Evolutionary conservation across 2,113 vertebrate genomes (phyloP), one percentile per base, ranked within the genome.

Genomic region (Phodopus roborovskii): DNA sequence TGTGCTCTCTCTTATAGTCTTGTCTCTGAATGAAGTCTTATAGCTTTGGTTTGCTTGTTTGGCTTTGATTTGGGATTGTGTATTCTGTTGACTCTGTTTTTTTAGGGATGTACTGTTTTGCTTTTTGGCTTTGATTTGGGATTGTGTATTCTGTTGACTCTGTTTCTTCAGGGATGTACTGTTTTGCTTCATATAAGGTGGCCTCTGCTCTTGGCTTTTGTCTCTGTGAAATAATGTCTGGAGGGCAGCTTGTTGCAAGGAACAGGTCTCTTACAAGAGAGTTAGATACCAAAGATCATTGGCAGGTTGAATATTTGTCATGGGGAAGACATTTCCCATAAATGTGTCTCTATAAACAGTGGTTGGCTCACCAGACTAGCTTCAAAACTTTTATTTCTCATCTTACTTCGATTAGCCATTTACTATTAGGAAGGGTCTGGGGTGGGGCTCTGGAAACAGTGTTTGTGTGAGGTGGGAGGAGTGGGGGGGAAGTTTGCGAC

Each of bases 291-390:
- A 64, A 33, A 82, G 83, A 64, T 78, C 12, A 53, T 64, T 71
- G 96, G 56, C 78, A 88, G 82, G 30, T 90, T 94, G 90, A n/a
- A 90, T 62, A 78, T 88, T 92, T 96, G 89, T 89, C 82, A 95
- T 36, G 62, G 70, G 62, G 78, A 86, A 20, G 28, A 45, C 60
- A 53, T 94, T 96, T n/a, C 86, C 89, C 19, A 53, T 94, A 91
- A 95, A 74, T 36, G 42, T 66, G 42, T 84, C 24, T 10, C 62
- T 17, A 36, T 48, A 48, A 91, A 62, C 39, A 77, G 64, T 53
- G 30, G n/a, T 56, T 66, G 28, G 60, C 70, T 94, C 90, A 73
- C 53, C 6, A 58, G 75, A 11, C 53, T 94, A 89, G 74, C 82
- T 50, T 83, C 56, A 91, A 74, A 92, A 28, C 58, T 87, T 81